Percentiles rank a stretch among this genome's conserved stretches.
Evolutionary conservation across 2,797 vertebrate species (phyloP).

Genomic region (Phyllotis vaccarum): DNA sequence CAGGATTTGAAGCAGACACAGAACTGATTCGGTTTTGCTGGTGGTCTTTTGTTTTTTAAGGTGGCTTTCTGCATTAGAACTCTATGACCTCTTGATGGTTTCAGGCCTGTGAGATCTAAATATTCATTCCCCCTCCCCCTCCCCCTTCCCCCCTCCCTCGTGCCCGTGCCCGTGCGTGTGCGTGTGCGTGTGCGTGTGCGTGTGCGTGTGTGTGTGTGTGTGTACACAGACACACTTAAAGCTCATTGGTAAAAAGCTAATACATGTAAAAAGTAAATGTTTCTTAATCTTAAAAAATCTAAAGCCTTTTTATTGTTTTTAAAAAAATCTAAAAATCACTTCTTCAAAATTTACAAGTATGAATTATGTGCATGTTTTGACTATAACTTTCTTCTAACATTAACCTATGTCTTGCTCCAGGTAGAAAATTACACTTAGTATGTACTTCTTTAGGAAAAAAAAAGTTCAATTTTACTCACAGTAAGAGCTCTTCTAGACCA

Average conservation of each 20-base stretch:
- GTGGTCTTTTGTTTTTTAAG: constrained; percentile 48
- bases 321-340: neutral
- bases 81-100: neutral
- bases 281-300: constrained; percentile 34
- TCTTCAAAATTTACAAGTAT: constrained; percentile 30
- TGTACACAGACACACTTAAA: neutral
- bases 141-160: neutral
- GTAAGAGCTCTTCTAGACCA: neutral
- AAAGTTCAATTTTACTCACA: neutral
- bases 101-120: neutral
- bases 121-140: neutral
- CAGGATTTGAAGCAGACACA: constrained; percentile 77
- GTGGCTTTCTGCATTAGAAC: constrained; percentile 56
- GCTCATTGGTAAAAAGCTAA: constrained; percentile 50
- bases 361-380: neutral
- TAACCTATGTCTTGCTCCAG: neutral
- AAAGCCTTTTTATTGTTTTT: neutral
- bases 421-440: neutral
- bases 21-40: constrained; percentile 64
- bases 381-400: neutral
- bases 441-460: neutral
- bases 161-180: neutral
- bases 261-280: constrained; percentile 37
- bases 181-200: no score
- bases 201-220: accelerated